These are phyloP conservation scores for Florisuga fusca DNA, from an alignment of 2,797 vertebrate genomes.

Conservation along the genomic window DNA sequence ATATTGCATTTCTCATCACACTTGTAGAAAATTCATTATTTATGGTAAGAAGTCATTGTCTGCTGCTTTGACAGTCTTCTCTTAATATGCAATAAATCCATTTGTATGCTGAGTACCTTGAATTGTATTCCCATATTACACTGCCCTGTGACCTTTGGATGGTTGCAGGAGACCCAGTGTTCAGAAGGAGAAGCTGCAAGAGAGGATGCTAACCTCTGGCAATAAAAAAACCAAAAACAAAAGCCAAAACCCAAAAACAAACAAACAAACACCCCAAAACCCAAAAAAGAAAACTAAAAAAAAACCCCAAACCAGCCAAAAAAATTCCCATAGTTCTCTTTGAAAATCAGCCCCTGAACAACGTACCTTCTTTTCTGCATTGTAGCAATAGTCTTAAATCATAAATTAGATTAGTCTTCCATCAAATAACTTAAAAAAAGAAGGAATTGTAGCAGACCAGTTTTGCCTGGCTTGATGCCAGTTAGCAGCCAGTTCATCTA, in stretches of 20 bases:
- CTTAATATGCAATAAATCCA: slow-evolving; percentile 22
- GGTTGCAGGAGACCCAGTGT: slow-evolving; percentile 26
- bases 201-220: slow-evolving; percentile 42
- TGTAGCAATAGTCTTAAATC: slow-evolving; percentile 79
- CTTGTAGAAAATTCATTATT: background rate
- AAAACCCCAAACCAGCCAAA: background rate
- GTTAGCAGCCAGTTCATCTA: slow-evolving; percentile 88
- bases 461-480: slow-evolving; percentile 81
- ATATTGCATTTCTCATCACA: slow-evolving; percentile 18
- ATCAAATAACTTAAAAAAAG: slow-evolving; percentile 85
- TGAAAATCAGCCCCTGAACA: slow-evolving; percentile 37
- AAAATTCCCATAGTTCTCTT: slow-evolving; percentile 63
- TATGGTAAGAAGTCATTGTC: background rate
- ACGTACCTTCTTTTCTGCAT: slow-evolving; percentile 68
- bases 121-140: slow-evolving; percentile 37
- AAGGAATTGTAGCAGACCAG: slow-evolving; percentile 76
- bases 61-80: slow-evolving; percentile 21
- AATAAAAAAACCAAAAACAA: background rate
- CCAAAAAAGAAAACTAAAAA: background rate
- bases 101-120: background rate
- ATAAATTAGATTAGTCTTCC: slow-evolving; percentile 84
- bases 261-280: background rate
- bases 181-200: slow-evolving; percentile 63
- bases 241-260: background rate
- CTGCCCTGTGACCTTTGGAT: slow-evolving; percentile 37